Evolutionary conservation across 1,140 invertebrate species (phyloP).

Genomic region (Ylistrum balloti): DNA sequence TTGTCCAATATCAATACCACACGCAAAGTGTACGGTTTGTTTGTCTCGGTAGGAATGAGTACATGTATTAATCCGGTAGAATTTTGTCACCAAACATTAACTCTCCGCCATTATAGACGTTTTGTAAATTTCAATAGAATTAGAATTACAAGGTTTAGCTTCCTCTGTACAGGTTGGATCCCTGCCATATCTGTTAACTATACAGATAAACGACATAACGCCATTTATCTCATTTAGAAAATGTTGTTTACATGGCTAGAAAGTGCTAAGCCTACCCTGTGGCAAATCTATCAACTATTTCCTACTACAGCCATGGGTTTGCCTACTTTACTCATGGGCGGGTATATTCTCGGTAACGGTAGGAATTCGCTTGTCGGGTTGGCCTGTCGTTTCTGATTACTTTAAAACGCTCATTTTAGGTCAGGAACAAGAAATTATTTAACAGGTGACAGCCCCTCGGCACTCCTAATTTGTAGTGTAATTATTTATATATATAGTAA

Average conservation of each 20-base stretch:
- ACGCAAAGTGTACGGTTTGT: too few relatives aligned
- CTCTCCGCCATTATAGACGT: not conserved
- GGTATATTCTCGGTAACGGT: not conserved
- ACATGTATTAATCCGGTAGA: not conserved
- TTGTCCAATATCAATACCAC: too few relatives aligned
- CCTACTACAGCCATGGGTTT: not conserved
- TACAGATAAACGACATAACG: conserved; percentile 1
- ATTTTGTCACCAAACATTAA: not conserved
- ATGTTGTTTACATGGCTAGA: conserved; percentile 8
- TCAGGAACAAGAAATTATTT: not conserved
- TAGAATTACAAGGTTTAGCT: not conserved
- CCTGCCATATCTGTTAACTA: not conserved
- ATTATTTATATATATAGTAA: not conserved
- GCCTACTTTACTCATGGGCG: too few relatives aligned
- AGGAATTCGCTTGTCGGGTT: not conserved
- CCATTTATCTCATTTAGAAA: conserved; percentile 26
- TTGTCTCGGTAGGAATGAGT: too few relatives aligned
- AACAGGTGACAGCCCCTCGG: not conserved
- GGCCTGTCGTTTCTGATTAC: not conserved
- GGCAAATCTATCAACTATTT: not conserved
- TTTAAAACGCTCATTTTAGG: not conserved
- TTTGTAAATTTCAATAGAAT: not conserved
- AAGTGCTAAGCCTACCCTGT: too few relatives aligned
- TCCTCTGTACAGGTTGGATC: not conserved
- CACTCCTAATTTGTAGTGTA: not conserved